Percentiles rank a stretch among this genome's conserved stretches.
Conservation (phyloP, 1,140 invertebrate genomes). For the Bombus pascuorum region DNA sequence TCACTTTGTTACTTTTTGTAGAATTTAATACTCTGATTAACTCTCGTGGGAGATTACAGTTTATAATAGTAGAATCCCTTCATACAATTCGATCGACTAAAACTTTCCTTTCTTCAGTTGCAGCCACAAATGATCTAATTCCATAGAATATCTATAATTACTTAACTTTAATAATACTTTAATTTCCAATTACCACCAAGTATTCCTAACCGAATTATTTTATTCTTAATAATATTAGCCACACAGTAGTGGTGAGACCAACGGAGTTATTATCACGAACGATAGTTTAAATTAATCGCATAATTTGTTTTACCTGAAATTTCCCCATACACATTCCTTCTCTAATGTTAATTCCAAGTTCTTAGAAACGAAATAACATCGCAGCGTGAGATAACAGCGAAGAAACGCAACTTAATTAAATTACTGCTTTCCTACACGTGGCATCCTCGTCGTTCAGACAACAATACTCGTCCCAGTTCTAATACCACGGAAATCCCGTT, state of each 20-base stretch:
- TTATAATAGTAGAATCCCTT: neutral
- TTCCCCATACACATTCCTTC: too few species aligned
- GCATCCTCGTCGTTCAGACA: neutral
- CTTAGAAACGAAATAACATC: too few species aligned
- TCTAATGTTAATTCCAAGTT: too few species aligned
- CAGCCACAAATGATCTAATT: neutral
- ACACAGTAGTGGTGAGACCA: rapidly evolving
- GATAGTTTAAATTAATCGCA: too few species aligned
- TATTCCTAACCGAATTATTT: neutral
- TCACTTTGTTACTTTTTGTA: neutral
- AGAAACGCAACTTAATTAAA: conserved; percentile 69
- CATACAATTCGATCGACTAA: neutral
- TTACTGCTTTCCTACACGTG: conserved; percentile 9
- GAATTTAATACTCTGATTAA: neutral
- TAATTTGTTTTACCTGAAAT: too few species aligned
- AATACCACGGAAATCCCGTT: conserved; percentile 58
- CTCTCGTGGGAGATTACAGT: neutral
- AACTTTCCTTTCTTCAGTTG: neutral
- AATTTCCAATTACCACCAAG: neutral
- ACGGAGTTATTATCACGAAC: too few species aligned
- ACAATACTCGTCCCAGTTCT: conserved; percentile 42
- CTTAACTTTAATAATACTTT: too few species aligned
- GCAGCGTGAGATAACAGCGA: neutral
- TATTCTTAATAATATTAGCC: too few species aligned
- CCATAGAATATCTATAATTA: neutral